Conservation (phyloP, 2,888 invertebrate species). For the Zelleria hepariella region DNA sequence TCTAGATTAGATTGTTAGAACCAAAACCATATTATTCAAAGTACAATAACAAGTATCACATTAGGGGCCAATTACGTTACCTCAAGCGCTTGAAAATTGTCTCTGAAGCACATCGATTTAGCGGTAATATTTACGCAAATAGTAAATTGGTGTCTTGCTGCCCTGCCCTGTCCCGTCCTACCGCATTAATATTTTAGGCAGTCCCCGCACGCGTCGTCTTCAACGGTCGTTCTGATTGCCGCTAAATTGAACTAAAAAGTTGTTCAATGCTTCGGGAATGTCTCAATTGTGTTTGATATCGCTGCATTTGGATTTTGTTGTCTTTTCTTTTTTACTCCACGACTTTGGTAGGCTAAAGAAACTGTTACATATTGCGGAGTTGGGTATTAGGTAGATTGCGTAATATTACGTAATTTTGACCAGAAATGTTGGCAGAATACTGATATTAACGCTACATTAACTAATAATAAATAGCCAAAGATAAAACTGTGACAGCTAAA, state of each 20-base stretch:
- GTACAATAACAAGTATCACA: not conserved
- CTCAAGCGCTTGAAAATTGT: not conserved
- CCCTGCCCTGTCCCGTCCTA: not conserved
- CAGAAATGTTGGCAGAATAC: not conserved
- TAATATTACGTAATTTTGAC: not conserved
- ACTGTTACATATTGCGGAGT: no score
- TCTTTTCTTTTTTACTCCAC: no score
- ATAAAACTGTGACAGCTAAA: conserved; percentile 50
- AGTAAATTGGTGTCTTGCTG: not conserved
- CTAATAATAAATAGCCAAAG: conserved; percentile 42
- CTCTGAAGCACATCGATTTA: not conserved
- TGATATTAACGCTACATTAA: conserved; percentile 13
- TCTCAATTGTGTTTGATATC: conserved; percentile 48
- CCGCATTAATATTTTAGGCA: conserved; percentile 59
- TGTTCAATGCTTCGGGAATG: conserved; percentile 65
- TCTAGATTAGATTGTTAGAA: no score
- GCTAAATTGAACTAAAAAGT: conserved; percentile 73
- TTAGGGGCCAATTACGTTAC: not conserved
- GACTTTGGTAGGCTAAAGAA: no score
- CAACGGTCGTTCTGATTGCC: conserved; percentile 71
- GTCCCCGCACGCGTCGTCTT: conserved; percentile 66
- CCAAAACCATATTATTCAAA: not conserved
- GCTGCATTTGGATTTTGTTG: conserved; percentile 25
- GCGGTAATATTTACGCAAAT: not conserved
- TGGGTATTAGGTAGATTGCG: no score